Evolutionary conservation across 2,113 vertebrate species (phyloP).

Genomic region (Bathybates hornii): DNA sequence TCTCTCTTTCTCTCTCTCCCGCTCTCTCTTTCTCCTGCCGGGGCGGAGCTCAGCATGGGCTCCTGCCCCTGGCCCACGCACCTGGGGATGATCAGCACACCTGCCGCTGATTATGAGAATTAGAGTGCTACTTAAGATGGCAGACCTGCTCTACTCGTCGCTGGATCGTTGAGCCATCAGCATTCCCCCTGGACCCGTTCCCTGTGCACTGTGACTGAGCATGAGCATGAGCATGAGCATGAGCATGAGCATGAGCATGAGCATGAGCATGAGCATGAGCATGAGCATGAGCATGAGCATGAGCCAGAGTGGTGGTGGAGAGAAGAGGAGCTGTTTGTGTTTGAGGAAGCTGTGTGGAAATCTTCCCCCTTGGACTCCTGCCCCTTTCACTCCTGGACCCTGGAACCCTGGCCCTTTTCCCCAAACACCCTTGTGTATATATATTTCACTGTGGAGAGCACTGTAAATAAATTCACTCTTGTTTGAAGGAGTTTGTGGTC

Average conservation of each 20-base stretch:
- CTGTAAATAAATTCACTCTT: no score
- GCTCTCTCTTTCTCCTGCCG: background rate
- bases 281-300: background rate
- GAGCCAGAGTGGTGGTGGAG: background rate
- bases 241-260: no score
- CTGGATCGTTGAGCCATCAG: no score
- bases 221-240: no score
- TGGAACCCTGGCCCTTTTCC: fast-evolving
- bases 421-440: background rate
- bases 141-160: no score
- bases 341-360: no score
- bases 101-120: fast-evolving
- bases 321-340: background rate
- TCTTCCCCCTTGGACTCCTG: background rate
- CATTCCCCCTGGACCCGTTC: no score
- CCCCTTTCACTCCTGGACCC: fast-evolving
- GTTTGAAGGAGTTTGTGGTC: no score
- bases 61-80: fast-evolving
- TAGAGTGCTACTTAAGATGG: background rate
- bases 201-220: no score
- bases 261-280: no score
- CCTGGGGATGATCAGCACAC: background rate
- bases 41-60: background rate
- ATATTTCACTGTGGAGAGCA: background rate
- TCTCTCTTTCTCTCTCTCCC: background rate